phyloP scores from a whole-genome alignment of 2,797 vertebrate species.

The Leucoraja ocellata region DNA sequence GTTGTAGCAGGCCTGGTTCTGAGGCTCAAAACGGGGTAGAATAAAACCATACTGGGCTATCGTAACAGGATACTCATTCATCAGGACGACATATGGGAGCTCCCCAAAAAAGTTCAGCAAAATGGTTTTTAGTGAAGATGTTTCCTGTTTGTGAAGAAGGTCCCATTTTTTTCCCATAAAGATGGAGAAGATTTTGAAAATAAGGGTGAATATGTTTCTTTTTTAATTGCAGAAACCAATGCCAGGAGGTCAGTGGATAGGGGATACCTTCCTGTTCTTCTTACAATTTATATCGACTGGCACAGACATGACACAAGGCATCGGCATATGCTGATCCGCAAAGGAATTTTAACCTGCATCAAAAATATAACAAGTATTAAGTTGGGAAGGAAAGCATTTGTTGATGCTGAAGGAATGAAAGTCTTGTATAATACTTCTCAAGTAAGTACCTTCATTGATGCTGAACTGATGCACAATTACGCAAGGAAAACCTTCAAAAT shows the following conservation, averaged over 20 bases:
- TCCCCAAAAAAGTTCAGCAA: neutral
- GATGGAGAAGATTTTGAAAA: neutral
- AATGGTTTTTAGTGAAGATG: neutral
- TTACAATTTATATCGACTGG: slow-evolving; percentile 87
- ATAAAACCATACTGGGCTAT: no score
- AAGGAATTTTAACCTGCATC: slow-evolving; percentile 86
- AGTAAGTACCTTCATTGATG: slow-evolving; percentile 59
- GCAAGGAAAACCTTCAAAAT: neutral
- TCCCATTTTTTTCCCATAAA: neutral
- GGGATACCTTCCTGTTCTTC: slow-evolving; percentile 72
- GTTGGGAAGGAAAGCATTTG: slow-evolving; percentile 84
- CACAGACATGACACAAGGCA: slow-evolving; percentile 87
- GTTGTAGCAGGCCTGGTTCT: no score
- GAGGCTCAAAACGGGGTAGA: no score
- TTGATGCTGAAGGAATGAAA: slow-evolving; percentile 88
- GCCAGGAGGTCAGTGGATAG: slow-evolving; percentile 83
- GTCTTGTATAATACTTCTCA: slow-evolving; percentile 85
- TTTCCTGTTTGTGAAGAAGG: neutral
- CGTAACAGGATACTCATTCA: no score
- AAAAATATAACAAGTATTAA: slow-evolving; percentile 89
- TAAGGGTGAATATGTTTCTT: neutral
- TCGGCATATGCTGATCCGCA: slow-evolving; percentile 84
- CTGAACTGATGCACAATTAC: neutral
- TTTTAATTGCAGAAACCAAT: slow-evolving; percentile 69
- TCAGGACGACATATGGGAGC: no score